These are phyloP conservation scores for Sceloporus undulatus DNA, from an alignment of 2,113 vertebrate genomes.

Conservation along the genomic window DNA sequence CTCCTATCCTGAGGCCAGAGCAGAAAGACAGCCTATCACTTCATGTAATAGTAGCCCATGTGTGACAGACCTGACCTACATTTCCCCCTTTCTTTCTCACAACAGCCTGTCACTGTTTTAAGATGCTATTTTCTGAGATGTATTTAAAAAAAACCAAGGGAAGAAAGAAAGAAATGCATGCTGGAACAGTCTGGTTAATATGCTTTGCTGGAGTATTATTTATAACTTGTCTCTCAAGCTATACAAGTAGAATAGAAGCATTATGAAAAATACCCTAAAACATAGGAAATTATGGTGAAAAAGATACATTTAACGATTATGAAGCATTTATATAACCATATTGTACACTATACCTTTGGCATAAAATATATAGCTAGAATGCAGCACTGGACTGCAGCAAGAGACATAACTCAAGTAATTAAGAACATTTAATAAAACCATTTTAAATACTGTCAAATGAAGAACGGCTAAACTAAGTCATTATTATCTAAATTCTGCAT, in stretches of 20 bases:
- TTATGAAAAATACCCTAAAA: conserved; percentile 58
- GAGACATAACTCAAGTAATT: conserved; percentile 38
- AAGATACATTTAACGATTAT: conserved; percentile 33
- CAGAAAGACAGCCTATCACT: conserved; percentile 91
- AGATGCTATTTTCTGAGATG: conserved; percentile 81
- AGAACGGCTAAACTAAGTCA: conserved; percentile 49
- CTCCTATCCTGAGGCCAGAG: conserved; percentile 88
- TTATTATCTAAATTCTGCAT: conserved; percentile 48
- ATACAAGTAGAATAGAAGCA: conserved; percentile 36
- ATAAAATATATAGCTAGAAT: conserved; percentile 21
- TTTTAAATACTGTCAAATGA: conserved; percentile 50
- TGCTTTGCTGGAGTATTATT: conserved; percentile 65
- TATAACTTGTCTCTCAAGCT: conserved; percentile 61
- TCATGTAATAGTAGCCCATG: conserved; percentile 86
- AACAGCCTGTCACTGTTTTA: conserved; percentile 82
- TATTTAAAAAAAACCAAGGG: conserved; percentile 61
- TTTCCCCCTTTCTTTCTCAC: conserved; percentile 84
- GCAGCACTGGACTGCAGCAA: conserved; percentile 32
- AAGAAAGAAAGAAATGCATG: conserved; percentile 58
- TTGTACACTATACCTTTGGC: conserved; percentile 9
- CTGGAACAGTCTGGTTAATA: conserved; percentile 71
- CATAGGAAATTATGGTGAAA: background rate
- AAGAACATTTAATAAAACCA: conserved; percentile 54
- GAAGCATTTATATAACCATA: conserved; percentile 45
- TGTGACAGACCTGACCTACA: conserved; percentile 97